Conservation (phyloP, 2,113 vertebrate genomes). For the Dipodomys ordii region DNA sequence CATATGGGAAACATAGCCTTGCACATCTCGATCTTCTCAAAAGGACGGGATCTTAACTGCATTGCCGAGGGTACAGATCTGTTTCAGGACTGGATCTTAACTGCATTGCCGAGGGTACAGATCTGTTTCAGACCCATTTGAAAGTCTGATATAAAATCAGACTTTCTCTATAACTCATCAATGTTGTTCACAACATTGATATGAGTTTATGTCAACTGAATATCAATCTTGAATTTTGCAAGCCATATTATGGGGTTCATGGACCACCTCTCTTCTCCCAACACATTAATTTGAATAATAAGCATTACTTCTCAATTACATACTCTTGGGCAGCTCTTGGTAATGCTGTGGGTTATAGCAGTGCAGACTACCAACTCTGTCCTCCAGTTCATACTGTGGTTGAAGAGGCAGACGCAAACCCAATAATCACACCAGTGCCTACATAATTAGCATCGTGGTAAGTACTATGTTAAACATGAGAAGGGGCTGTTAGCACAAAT, state of each 20-base stretch:
- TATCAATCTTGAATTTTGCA: background rate
- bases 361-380: background rate
- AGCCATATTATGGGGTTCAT: background rate
- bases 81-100: background rate
- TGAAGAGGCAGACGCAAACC: conserved; percentile 44
- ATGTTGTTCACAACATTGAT: too few species aligned
- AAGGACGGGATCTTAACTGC: background rate
- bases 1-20: conserved; percentile 65
- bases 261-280: background rate
- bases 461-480: conserved; percentile 41
- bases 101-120: background rate
- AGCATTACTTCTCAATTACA: background rate
- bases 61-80: background rate
- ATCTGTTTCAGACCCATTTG: background rate
- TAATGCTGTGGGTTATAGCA: background rate
- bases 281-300: background rate
- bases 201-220: too few species aligned
- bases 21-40: conserved; percentile 14
- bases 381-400: background rate
- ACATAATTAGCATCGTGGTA: conserved; percentile 65
- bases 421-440: conserved; percentile 54
- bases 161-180: background rate
- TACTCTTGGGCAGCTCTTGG: background rate
- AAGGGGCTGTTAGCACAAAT: conserved; percentile 44
- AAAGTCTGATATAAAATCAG: background rate